These are phyloP conservation scores for Sebastes trivittatus DNA, from an alignment of 2,797 vertebrate species.

Conservation along the genomic window DNA sequence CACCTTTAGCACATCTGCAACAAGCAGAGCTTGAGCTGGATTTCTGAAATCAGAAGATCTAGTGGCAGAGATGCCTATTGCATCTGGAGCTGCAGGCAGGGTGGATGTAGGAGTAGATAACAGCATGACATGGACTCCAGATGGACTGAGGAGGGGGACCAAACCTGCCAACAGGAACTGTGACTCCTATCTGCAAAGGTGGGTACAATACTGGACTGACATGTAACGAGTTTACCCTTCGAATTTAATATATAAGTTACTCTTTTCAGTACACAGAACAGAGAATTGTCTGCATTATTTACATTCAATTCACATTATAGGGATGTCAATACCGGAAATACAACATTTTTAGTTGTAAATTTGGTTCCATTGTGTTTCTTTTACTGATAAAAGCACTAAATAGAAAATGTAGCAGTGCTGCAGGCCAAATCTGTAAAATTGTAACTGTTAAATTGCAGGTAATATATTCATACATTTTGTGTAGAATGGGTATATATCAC, in stretches of 20 bases:
- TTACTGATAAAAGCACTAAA: neutral
- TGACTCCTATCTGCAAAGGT: slow-evolving; percentile 82
- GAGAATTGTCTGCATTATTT: neutral
- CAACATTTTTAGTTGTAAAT: neutral
- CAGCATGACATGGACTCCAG: slow-evolving; percentile 43
- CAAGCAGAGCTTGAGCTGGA: neutral
- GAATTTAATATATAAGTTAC: too few species aligned
- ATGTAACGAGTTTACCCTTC: neutral
- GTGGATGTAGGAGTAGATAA: slow-evolving; percentile 58
- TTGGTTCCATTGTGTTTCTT: neutral
- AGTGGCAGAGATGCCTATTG: slow-evolving; percentile 75
- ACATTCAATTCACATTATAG: neutral
- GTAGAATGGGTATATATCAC: neutral
- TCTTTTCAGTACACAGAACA: neutral
- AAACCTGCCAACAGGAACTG: slow-evolving; percentile 32
- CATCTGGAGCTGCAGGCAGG: slow-evolving; percentile 75
- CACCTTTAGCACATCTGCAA: neutral
- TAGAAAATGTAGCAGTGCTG: neutral
- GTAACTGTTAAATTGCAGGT: neutral
- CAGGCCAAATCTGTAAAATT: neutral
- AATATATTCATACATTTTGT: neutral
- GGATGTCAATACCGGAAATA: neutral
- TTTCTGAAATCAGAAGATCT: slow-evolving; percentile 28
- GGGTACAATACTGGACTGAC: slow-evolving; percentile 32
- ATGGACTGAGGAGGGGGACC: slow-evolving; percentile 47